These are phyloP conservation scores for Drosophila prolongata DNA, from an alignment of 2,888 invertebrate species.

Conservation along the genomic window DNA sequence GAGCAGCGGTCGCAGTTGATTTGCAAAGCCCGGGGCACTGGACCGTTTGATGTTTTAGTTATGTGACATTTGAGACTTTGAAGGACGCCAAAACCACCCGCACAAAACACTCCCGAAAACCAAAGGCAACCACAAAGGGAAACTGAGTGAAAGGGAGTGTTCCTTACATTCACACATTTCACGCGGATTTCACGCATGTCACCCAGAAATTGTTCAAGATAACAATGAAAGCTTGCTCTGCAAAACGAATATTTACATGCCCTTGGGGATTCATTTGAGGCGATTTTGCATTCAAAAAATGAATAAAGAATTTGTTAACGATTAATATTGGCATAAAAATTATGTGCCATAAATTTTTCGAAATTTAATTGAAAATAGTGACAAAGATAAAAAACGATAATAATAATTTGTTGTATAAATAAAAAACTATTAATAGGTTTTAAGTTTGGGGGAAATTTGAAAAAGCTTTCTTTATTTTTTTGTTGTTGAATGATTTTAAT, in stretches of 20 bases:
- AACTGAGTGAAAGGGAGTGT: constrained; percentile 29
- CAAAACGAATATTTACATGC: constrained; percentile 8
- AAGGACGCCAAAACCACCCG: constrained; percentile 51
- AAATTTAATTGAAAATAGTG: no score
- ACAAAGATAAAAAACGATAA: no score
- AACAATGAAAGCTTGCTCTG: constrained; percentile 13
- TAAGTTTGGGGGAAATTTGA: no score
- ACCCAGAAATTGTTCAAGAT: constrained; percentile 62
- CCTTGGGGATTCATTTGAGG: not conserved
- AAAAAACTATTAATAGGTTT: no score
- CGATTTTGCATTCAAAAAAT: not conserved
- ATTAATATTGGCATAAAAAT: no score
- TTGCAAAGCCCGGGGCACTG: constrained; percentile 65
- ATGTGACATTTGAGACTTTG: constrained; percentile 70
- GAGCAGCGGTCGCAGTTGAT: constrained; percentile 69
- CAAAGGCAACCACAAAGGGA: constrained; percentile 6
- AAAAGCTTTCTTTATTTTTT: no score
- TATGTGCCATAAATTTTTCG: no score
- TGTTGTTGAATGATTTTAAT: no score
- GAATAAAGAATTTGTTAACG: no score
- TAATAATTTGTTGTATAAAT: no score
- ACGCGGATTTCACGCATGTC: constrained; percentile 48
- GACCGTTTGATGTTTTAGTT: constrained; percentile 55
- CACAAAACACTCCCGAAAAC: constrained; percentile 6
- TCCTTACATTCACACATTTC: constrained; percentile 38